Evolutionary conservation across 2,888 invertebrate species (phyloP).

Genomic region (Limnephilus marmoratus): DNA sequence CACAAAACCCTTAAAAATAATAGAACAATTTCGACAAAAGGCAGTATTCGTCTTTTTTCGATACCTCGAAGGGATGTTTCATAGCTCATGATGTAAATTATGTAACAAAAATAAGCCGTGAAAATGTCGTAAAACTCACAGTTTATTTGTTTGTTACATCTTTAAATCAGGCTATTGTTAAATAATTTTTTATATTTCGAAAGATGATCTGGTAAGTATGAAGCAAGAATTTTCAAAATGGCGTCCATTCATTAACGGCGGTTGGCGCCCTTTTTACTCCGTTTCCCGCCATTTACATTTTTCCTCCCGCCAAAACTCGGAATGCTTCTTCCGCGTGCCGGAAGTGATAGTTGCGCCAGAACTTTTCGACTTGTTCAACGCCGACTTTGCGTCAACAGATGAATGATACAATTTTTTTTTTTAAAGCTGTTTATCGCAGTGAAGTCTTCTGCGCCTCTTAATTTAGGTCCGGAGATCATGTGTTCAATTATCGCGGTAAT

Average conservation of each 20-base stretch:
- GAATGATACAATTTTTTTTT: neutral
- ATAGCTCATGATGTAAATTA: too few species aligned
- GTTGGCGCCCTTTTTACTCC: neutral
- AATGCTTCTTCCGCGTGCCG: conserved; percentile 3
- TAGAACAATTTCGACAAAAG: too few species aligned
- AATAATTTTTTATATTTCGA: neutral
- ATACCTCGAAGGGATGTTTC: too few species aligned
- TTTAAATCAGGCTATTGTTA: neutral
- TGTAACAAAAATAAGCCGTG: too few species aligned
- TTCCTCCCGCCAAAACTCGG: conserved; percentile 1
- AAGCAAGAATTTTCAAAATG: neutral
- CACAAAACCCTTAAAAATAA: too few species aligned
- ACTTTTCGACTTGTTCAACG: neutral
- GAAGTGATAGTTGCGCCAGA: neutral
- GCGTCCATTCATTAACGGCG: neutral
- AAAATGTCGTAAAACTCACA: too few species aligned
- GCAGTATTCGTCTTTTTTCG: too few species aligned
- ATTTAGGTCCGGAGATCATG: neutral
- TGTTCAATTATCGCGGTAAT: neutral
- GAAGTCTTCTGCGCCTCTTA: neutral
- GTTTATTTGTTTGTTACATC: neutral
- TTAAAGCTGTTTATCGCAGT: neutral
- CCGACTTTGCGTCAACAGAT: neutral
- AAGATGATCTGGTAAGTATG: neutral
- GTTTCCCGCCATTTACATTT: conserved; percentile 3